Percentiles rank a stretch among this genome's conserved stretches.
These are phyloP conservation scores for Apodemia duryi DNA, from an alignment of 2,888 invertebrate genomes.

Conservation along the genomic window DNA sequence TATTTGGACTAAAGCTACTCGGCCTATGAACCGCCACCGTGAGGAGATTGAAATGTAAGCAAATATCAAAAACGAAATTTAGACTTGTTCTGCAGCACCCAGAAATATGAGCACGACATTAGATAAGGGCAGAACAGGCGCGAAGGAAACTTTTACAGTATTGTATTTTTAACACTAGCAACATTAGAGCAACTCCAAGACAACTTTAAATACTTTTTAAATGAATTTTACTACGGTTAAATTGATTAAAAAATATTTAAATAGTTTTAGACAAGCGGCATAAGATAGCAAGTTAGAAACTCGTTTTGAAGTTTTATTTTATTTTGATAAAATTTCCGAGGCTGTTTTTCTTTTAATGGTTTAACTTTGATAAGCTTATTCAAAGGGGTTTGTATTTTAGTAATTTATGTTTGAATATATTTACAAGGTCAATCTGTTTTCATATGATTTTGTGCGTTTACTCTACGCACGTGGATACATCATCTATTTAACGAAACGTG, in stretches of 20 bases:
- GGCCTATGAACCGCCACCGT: constrained; percentile 75
- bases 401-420: too few species aligned
- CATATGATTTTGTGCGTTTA: too few species aligned
- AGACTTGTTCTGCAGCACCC: constrained; percentile 76
- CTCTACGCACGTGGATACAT: too few species aligned
- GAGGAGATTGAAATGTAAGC: constrained; percentile 64
- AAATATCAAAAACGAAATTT: constrained; percentile 80
- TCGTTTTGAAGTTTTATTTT: background rate
- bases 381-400: too few species aligned
- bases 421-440: too few species aligned
- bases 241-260: too few species aligned
- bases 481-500: too few species aligned
- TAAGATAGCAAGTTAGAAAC: background rate
- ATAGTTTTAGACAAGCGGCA: background rate
- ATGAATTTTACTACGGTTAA: too few species aligned
- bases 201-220: too few species aligned
- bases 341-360: too few species aligned
- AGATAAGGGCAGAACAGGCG: constrained; percentile 63
- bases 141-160: constrained; percentile 54
- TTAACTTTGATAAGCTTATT: too few species aligned
- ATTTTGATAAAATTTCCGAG: too few species aligned
- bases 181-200: background rate
- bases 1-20: constrained; percentile 68
- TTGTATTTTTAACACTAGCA: background rate
- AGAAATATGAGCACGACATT: constrained; percentile 45